Conservation (phyloP, 2,113 vertebrate genomes). For the Ginglymostoma cirratum region DNA sequence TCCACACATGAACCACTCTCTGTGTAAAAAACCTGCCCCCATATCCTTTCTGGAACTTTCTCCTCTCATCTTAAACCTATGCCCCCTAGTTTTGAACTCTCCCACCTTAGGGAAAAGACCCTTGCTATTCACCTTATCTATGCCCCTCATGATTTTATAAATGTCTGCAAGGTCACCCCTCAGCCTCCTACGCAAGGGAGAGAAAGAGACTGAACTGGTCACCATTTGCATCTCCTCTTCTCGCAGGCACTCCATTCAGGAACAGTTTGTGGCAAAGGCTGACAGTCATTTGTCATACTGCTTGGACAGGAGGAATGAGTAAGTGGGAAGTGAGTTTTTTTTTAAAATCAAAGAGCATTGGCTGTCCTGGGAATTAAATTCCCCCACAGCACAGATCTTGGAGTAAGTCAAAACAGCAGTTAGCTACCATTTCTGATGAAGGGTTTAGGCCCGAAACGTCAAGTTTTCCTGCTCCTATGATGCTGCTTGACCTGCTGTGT, state of each 20-base stretch:
- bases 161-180: background rate
- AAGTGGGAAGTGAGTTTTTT: background rate
- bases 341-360: background rate
- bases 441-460: too few relatives aligned
- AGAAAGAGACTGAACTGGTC: background rate
- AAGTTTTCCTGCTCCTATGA: too few relatives aligned
- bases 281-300: background rate
- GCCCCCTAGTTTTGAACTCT: too few relatives aligned
- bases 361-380: background rate
- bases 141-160: too few relatives aligned
- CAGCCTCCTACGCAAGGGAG: background rate
- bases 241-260: background rate
- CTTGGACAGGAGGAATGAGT: background rate
- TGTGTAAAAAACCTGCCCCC: too few relatives aligned
- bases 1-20: too few relatives aligned
- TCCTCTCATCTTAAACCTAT: too few relatives aligned
- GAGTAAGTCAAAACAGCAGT: background rate
- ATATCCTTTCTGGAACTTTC: too few relatives aligned
- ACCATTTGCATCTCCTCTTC: background rate
- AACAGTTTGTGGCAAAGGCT: background rate
- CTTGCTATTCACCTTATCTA: too few relatives aligned
- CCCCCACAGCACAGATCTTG: background rate
- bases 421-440: too few relatives aligned
- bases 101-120: too few relatives aligned
- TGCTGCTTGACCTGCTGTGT: too few relatives aligned